These are phyloP conservation scores for Dysdera silvatica DNA, from an alignment of 1,140 invertebrate genomes.

Conservation along the genomic window DNA sequence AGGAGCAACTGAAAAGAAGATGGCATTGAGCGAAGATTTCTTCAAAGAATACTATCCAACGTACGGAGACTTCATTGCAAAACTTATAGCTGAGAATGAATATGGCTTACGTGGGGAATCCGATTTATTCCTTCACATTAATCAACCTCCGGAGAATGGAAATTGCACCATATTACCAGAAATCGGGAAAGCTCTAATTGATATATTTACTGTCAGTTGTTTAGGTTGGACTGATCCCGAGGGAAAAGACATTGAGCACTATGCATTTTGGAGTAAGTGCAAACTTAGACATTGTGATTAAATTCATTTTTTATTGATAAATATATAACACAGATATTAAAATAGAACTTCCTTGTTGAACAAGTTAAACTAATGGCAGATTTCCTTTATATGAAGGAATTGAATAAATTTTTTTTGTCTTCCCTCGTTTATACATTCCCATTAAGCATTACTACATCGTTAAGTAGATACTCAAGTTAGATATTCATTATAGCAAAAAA, in stretches of 20 bases:
- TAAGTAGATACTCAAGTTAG: no score
- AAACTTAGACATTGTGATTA: no score
- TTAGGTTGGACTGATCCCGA: slow-evolving; percentile 39
- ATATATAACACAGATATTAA: no score
- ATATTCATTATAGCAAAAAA: no score
- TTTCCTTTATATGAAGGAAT: no score
- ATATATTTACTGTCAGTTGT: slow-evolving; percentile 36
- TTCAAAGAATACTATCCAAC: slow-evolving; percentile 37
- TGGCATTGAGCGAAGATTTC: slow-evolving; percentile 38
- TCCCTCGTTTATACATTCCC: no score
- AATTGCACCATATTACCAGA: slow-evolving; percentile 32
- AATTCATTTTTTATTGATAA: no score
- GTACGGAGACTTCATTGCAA: slow-evolving; percentile 38
- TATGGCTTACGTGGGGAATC: slow-evolving; percentile 34
- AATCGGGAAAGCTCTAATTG: slow-evolving; percentile 35
- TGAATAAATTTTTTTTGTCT: no score
- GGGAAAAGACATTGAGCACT: slow-evolving; percentile 36
- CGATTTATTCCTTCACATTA: slow-evolving; percentile 39
- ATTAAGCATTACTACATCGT: no score
- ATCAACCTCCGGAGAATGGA: slow-evolving; percentile 38
- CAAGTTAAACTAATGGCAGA: no score
- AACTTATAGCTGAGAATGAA: slow-evolving; percentile 35
- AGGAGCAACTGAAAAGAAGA: slow-evolving; percentile 35
- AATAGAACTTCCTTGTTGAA: no score
- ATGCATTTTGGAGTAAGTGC: slow-evolving; percentile 37